Base-by-base conservation (phyloP, 1,140 invertebrate species). In the Drosophila nigrodunni region DNA sequence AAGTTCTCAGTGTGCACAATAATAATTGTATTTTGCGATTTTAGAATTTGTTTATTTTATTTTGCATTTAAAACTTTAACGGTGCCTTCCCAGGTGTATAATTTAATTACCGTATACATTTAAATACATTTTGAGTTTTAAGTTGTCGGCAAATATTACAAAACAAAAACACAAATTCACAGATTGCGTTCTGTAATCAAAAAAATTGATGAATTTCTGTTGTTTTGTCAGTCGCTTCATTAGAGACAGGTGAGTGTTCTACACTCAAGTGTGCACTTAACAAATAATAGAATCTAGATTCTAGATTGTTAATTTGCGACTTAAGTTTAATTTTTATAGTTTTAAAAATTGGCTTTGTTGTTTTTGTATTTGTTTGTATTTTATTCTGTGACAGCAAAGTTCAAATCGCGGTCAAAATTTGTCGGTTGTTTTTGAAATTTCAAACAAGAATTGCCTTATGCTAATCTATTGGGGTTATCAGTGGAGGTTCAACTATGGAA, bases 381-480 rank as follows among this genome's bases (percentile, higher is more conserved):
- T n/a, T 46, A 21, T 37, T 55, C 50, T 67, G 3, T 21, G 46
- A 50, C 44, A 47, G 41, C 64, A 78, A 73, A 79, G 79, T 88
- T 88, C 72, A 64, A 75, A 73, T 67, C 81, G 58, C 44, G 64
- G 15, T 49, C 18, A 60, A 46, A 18, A 35, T 57, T 49, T 44
- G 58, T 10, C 34, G 18, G 11, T n/a, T 49, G 43, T 58, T 49
- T 39, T 9, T 66, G 66, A 39, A 50, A 67, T 57, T 72, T 69
- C 71, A 62, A 75, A 72, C 62, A 75, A 30, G 4, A 71, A 79
- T 87, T 65, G 70, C 74, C 71, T 82, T 82, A 69, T 52, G 34
- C 43, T 88, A 77, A 87, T 88, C 68, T 72, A 68, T 30, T 25
- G 65, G 78, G 82, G 82, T 87, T 87, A 87, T 87, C 82, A 70